Base-by-base conservation (phyloP, 2,113 vertebrate species). In the Aspidoscelis tigris region DNA sequence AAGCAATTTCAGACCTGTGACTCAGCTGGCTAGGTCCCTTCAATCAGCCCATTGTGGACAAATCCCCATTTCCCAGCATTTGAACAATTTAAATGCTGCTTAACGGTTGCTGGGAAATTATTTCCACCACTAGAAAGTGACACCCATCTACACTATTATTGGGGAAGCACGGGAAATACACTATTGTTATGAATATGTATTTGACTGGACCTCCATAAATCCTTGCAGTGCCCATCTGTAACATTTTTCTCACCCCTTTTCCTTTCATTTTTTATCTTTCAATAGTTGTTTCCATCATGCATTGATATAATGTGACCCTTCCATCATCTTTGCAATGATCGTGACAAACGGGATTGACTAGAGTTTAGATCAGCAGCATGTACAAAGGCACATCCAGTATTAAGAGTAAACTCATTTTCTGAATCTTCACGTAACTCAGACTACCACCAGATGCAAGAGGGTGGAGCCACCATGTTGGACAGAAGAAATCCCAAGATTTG, bases 31-130 rank as follows among this genome's bases (percentile, higher is more conserved):
- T 53, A 78, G 53, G 61, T 64, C 26, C 47, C 22, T 79, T 14
- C 58, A 84, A 47, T 65, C 9, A n/a, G 53, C 18, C 69, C 72
- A 73, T 78, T 84, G 69, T 78, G 20, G 53, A 44, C 61, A 55
- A 65, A 73, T 47, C 39, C 47, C 53, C 18, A 70, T 71, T 84
- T 77, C 75, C 75, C 68, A 78, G 53, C 47, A 84, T 84, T 71
- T 70, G n/a, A 84, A 84, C 78, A n/a, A 44, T 33, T 33, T 76
- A 58, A 5, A n/a, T 66, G 33, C 33, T 33, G 33, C 33, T 18
- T 18, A 61, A 22, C 16, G 44, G 39, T 61, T 84, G 82, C 50
- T 44, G 66, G 50, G 66, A 84, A 76, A 70, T 43, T 61, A 61
- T 33, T 69, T 69, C 5, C 21, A 16, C 9, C 16, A 22, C 24